Evolutionary conservation across 1,140 invertebrate genomes (phyloP), one percentile per base, ranked within the genome.

Genomic region (Achroia grisella): DNA sequence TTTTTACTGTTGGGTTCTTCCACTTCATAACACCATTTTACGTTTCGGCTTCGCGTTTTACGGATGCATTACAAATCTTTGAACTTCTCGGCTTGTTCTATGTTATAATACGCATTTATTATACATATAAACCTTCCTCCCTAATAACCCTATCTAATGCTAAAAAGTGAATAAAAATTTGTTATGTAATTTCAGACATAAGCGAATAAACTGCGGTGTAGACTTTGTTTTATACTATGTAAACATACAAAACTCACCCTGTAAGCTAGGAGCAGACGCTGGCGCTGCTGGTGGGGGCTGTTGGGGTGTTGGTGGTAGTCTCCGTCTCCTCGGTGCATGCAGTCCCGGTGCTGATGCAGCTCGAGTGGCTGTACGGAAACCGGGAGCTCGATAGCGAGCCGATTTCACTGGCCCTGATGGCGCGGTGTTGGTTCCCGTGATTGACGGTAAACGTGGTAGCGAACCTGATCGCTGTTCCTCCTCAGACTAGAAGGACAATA

Each of bases 311-410:
- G 89, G 88, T 39, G 88, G 83, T 47, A 89, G 86, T 39, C 89
- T 68, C 10, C 89, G 66, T 52, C 88, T 77, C 31, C 88, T 75
- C 11, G 90, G 87, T 1, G 57, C 74, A 35, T 93, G 92, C 6
- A 94, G 83, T 0, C 93, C 92, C 0, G 91, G 91, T 0, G 91
- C 91, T 3, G 92, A 92, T 11, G 91, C 88, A 4, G 93, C 91
- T 11, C 92, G 82, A 48, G 93, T 93, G 1, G 88, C 89, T 35
- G 87, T 87, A 37, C 87, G 88, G 75, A 94, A 93, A 0, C 95
- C 94, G 0, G 94, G 94, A 0, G 95, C 94, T 1, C 95, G 83
- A 68, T 97, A 96, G 1, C 95, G 82, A 3, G 95, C 95, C 17
- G 94, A 95, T 64, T 95, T 95, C 2, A 94, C 93, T 49, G 89